Evolutionary conservation across 2,113 vertebrate species (phyloP).

Genomic region (Xiphophorus couchianus): DNA sequence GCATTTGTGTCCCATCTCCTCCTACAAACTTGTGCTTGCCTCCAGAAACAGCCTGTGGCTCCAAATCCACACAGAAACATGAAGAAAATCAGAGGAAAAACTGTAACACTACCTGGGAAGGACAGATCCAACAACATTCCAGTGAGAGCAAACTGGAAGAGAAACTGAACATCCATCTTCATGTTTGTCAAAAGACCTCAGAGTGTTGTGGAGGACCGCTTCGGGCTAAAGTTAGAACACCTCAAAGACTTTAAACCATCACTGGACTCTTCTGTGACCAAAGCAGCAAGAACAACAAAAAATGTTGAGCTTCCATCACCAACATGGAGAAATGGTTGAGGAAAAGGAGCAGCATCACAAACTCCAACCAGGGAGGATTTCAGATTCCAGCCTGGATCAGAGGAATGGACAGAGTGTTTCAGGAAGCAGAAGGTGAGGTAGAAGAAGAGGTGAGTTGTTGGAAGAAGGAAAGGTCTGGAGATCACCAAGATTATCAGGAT

Average conservation of each 20-base stretch:
- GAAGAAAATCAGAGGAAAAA: slow-evolving; percentile 1
- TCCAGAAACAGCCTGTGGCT: slow-evolving; percentile 55
- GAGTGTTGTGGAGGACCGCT: slow-evolving; percentile 22
- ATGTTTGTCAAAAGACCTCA: slow-evolving; percentile 15
- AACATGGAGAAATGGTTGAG: slow-evolving; percentile 1
- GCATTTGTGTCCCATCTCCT: slow-evolving; percentile 40
- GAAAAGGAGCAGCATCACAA: slow-evolving; percentile 5
- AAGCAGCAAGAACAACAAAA: slow-evolving; percentile 22
- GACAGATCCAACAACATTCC: slow-evolving; percentile 22
- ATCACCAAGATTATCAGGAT: slow-evolving; percentile 71
- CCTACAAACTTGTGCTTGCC: slow-evolving; percentile 38
- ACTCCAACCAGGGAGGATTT: slow-evolving; percentile 37
- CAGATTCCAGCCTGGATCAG: slow-evolving; percentile 40
- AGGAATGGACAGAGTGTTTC: slow-evolving; percentile 24
- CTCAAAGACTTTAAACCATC: slow-evolving; percentile 13
- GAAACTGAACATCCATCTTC: slow-evolving; percentile 60
- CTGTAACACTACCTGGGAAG: slow-evolving; percentile 3
- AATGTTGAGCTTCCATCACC: neutral
- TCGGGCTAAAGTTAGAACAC: slow-evolving; percentile 20
- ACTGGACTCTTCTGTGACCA: slow-evolving; percentile 19
- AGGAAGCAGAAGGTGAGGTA: slow-evolving; percentile 42
- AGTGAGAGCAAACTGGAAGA: slow-evolving; percentile 29
- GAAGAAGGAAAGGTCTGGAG: slow-evolving; percentile 63
- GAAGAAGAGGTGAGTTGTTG: slow-evolving; percentile 64
- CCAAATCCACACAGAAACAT: slow-evolving; percentile 55